Evolutionary conservation across 2,888 invertebrate species (phyloP), one percentile per base, ranked within the genome.

Genomic region (Thalpophila matura): DNA sequence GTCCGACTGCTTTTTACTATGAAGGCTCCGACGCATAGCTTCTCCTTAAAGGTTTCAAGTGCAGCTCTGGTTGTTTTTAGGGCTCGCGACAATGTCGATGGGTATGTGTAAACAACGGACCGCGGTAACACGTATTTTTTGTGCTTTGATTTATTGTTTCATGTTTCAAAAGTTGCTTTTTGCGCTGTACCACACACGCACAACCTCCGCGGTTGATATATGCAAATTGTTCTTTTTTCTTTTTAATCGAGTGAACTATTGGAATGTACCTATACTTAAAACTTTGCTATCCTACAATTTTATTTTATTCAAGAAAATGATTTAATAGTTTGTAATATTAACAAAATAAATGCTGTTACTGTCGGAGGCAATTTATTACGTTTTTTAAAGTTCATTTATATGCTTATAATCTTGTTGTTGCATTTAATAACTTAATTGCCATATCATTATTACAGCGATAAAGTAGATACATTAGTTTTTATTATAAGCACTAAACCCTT

Each of bases 131-230:
- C 94, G 89, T 93, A 86, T 89, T 93, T 91, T 94, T 93, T 94
- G 89, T 88, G 81, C 87, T 89, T 91, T 92, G 94, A 94, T 93
- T 94, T 94, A 94, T 92, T 90, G 92, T 93, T 91, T 91, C 89
- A 88, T 77, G 88, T 93, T 93, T 89, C 90, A 91, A 88, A 92
- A 92, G 89, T 88, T 82, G 86, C 61, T 92, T 94, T 93, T 93
- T 92, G 86, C 88, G 61, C 81, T 81, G 81, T 82, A 86, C 94
- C 94, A 94, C 94, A 93, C 94, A 86, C 94, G 91, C 90, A 84
- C 94, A 88, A 91, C 83, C 86, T 86, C 88, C 86, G 89, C 76
- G 81, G 80, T 82, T 77, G 80, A 82, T 83, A 68, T 59, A 89
- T 89, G 89, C 86, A 90, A 87, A 89, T 88, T 85, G 47, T 60